A percentile compares a stretch with the other conserved stretches of the same genome.
Conservation (phyloP, 2,797 vertebrate genomes). For the Microtus obscurus region DNA sequence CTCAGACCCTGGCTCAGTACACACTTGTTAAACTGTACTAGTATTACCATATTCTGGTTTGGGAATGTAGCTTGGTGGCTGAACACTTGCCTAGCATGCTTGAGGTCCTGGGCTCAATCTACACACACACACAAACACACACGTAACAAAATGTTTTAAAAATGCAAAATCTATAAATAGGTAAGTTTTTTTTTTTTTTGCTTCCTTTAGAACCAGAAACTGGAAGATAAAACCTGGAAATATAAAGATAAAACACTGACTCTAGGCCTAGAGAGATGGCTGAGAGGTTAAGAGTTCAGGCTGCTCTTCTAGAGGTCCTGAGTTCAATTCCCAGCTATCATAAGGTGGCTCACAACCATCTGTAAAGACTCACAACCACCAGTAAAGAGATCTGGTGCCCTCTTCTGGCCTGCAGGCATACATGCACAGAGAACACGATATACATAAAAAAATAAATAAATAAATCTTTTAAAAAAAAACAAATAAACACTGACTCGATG, state of each 20-base stretch:
- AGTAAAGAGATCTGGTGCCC: no score
- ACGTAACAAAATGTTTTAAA: background rate
- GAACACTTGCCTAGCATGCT: background rate
- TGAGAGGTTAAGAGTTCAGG: no score
- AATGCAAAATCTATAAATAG: background rate
- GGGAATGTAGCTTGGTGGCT: background rate
- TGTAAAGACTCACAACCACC: no score
- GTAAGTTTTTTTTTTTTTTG: background rate
- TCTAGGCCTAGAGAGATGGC: background rate
- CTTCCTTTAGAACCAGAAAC: background rate
- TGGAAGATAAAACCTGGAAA: background rate
- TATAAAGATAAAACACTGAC: slow-evolving; percentile 17
- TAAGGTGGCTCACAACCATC: no score
- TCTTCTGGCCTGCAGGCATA: no score
- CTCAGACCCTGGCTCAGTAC: background rate
- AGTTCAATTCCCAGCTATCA: no score
- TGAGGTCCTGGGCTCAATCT: background rate
- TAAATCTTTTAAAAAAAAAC: no score
- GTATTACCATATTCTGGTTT: background rate
- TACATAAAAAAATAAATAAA: no score
- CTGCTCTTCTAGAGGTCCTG: no score
- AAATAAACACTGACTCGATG: no score
- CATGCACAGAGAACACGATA: no score
- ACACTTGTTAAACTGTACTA: slow-evolving; percentile 29
- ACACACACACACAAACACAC: background rate